Evolutionary conservation across 2,888 invertebrate genomes (phyloP), one percentile per base, ranked within the genome.

Genomic region (Actias luna): DNA sequence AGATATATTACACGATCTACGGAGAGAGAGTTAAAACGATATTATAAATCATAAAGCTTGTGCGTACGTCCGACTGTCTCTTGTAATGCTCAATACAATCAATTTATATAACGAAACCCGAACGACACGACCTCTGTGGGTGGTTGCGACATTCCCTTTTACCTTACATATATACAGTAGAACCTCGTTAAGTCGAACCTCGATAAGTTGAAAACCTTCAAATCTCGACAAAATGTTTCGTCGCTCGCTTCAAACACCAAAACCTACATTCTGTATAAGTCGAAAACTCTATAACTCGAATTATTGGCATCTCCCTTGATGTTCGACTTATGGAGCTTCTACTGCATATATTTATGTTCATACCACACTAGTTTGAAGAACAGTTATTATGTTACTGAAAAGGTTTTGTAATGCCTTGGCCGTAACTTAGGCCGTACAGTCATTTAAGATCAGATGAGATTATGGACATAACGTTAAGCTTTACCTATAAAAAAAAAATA

Each of bases 1-100:
- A 18, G 42, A 42, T 39, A 29, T 5, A 14, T 55, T 55, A 55
- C 16, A 55, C 29, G 7, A 29, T 55, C 29, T 29, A 55, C 22
- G 55, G 55, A 29, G 55, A 55, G 55, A 55, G 29, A 75, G 84
- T 81, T 87, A 89, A 88, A 89, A 87, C 88, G 79, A 80, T 73
- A 69, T 76, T 80, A 88, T 88, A 87, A 85, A 87, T 88, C 85
- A 82, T 74, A 77, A 68, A 71, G 76, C 80, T 82, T 82, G 75
- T 75, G 74, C 75, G 72, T 62, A 50, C 52, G 63, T 60, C 31
- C 63, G 27, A 57, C 57, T 74, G 77, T 76, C 79, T 74, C 74
- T 84, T 29, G n/a, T 80, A 82, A 82, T 80, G 79, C 66, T 71
- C 68, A 77, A 77, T 80, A 79, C 79, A 79, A 81, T 81, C 81